Evolutionary conservation across 2,113 vertebrate genomes (phyloP).

Genomic region (Alosa alosa): DNA sequence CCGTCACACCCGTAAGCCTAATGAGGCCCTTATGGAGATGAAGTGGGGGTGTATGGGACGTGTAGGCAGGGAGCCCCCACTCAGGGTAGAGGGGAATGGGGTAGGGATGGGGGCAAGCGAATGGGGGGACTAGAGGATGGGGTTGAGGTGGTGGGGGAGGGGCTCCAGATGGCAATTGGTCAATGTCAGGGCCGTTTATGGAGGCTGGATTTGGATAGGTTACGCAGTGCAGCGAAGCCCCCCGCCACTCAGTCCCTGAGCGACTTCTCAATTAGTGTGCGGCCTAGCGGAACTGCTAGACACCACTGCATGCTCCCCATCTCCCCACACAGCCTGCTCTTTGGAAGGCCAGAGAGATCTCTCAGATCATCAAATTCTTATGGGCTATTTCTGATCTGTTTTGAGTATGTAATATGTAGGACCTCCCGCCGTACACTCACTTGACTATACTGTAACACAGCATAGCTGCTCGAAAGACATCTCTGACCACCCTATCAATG

Average conservation of each 20-base stretch:
- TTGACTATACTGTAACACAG: neutral
- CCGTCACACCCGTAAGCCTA: constrained; percentile 72
- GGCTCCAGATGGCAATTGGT: constrained; percentile 83
- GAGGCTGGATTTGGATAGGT: constrained; percentile 76
- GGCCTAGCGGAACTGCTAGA: constrained; percentile 82
- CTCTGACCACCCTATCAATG: neutral
- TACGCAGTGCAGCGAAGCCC: constrained; percentile 66
- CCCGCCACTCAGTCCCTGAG: constrained; percentile 74
- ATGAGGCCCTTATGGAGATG: constrained; percentile 77
- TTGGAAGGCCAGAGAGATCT: constrained; percentile 39
- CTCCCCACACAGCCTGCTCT: constrained; percentile 44
- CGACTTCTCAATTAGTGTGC: constrained; percentile 86
- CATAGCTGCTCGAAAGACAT: neutral
- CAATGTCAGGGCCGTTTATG: constrained; percentile 78
- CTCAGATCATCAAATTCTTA: constrained; percentile 43
- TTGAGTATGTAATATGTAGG: constrained; percentile 29
- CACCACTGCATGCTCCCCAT: constrained; percentile 66
- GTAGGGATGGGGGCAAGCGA: constrained; percentile 35
- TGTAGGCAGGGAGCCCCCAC: constrained; percentile 61
- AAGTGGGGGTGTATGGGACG: constrained; percentile 73
- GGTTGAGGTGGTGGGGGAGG: constrained; percentile 73
- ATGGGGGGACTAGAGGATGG: constrained; percentile 64
- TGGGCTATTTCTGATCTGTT: constrained; percentile 39
- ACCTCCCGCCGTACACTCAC: neutral
- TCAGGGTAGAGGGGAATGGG: neutral